Conservation (phyloP, 2,797 vertebrate species). For the Sebastes kiyomatsui region DNA sequence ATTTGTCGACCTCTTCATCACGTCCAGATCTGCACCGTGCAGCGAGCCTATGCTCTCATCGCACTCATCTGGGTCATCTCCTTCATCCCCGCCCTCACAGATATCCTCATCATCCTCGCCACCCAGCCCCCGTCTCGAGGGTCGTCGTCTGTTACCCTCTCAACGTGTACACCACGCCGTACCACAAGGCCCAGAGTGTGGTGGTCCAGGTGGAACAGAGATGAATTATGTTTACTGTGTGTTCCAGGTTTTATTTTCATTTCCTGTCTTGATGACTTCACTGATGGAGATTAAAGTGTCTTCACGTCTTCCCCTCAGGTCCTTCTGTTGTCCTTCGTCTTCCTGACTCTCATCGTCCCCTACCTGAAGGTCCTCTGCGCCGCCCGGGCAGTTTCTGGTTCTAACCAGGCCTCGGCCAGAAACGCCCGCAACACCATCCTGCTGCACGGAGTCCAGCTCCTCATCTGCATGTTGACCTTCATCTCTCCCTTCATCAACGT, state of each 20-base stretch:
- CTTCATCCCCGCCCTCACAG: conserved; percentile 4
- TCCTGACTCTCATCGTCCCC: conserved; percentile 62
- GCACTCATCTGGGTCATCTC: conserved; percentile 48
- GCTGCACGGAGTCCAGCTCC: conserved; percentile 71
- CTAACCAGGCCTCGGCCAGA: conserved; percentile 42
- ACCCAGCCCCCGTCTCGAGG: background rate
- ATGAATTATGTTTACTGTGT: background rate
- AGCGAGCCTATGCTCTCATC: conserved; percentile 50
- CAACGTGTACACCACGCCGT: conserved; percentile 9
- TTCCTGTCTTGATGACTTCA: background rate
- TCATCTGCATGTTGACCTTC: conserved; percentile 67
- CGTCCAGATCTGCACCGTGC: conserved; percentile 60
- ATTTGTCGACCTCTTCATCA: conserved; percentile 69
- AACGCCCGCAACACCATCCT: conserved; percentile 74
- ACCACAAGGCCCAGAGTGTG: conserved; percentile 12
- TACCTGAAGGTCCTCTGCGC: conserved; percentile 60
- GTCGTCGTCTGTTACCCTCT: background rate
- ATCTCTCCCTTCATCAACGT: conserved; percentile 27
- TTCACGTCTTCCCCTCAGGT: conserved; percentile 7
- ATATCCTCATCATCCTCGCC: conserved; percentile 46
- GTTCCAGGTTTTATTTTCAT: background rate
- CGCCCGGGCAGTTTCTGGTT: conserved; percentile 31
- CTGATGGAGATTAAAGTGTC: background rate
- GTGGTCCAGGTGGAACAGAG: conserved; percentile 19
- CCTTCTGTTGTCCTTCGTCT: conserved; percentile 50